Evolutionary conservation across 2,888 invertebrate species (phyloP).

Genomic region (Eustalomyia histrio): DNA sequence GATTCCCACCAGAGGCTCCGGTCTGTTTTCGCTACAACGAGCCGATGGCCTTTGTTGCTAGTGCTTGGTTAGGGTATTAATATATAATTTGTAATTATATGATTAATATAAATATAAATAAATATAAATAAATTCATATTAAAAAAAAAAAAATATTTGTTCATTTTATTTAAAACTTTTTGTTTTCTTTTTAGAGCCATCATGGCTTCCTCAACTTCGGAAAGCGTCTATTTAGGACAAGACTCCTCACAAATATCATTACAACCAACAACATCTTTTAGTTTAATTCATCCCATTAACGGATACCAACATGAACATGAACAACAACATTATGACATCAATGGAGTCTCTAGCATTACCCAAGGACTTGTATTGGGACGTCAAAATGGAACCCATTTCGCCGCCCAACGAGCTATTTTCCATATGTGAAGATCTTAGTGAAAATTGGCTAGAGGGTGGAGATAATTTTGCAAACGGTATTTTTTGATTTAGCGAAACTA

Average conservation of each 20-base stretch:
- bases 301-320: conserved; percentile 55
- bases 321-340: conserved; percentile 66
- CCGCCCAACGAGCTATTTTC: conserved; percentile 76
- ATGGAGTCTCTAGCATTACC: conserved; percentile 79
- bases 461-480: conserved; percentile 77
- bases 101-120: no score
- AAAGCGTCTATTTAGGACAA: conserved; percentile 84
- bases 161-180: no score
- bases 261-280: conserved; percentile 60
- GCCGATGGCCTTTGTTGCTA: no score
- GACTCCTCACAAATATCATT: conserved; percentile 75
- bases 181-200: conserved; percentile 88
- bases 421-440: conserved; percentile 70
- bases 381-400: conserved; percentile 78
- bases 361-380: conserved; percentile 77
- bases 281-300: conserved; percentile 48
- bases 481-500: no score
- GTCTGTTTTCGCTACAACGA: no score
- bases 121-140: no score
- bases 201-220: conserved; percentile 88
- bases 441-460: conserved; percentile 71
- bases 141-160: no score
- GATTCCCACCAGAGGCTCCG: no score
- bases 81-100: no score
- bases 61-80: no score